Conservation (phyloP, 2,888 invertebrate species). For the Machimus atricapillus region DNA sequence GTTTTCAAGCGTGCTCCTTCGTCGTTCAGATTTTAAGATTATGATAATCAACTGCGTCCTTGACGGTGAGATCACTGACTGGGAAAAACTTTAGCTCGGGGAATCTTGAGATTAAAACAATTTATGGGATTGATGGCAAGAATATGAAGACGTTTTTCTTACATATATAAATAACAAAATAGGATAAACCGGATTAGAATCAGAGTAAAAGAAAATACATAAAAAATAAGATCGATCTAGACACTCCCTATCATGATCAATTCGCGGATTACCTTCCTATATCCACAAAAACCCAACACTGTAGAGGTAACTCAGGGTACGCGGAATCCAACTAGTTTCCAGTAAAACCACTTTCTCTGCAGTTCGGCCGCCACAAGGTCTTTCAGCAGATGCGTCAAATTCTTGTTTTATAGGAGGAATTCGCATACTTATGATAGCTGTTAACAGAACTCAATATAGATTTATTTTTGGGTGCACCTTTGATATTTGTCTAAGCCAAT, state of each 20-base stretch:
- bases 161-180: neutral
- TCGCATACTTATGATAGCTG: neutral
- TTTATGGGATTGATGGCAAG: neutral
- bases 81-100: neutral
- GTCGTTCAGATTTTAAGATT: neutral
- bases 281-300: neutral
- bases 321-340: neutral
- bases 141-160: neutral
- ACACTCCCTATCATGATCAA: neutral
- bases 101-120: neutral
- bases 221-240: neutral
- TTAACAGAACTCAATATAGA: neutral
- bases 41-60: neutral
- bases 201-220: neutral
- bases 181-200: neutral
- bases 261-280: neutral
- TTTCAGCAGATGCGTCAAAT: neutral
- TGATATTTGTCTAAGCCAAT: neutral
- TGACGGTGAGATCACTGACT: neutral
- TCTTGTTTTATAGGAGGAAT: neutral
- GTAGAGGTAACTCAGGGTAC: neutral
- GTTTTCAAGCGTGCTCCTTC: neutral
- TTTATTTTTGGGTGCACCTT: neutral
- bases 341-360: conserved; percentile 26
- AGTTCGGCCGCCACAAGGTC: conserved; percentile 1